These are phyloP conservation scores for Colletes collaris DNA, from an alignment of 2,888 invertebrate genomes.

Conservation along the genomic window DNA sequence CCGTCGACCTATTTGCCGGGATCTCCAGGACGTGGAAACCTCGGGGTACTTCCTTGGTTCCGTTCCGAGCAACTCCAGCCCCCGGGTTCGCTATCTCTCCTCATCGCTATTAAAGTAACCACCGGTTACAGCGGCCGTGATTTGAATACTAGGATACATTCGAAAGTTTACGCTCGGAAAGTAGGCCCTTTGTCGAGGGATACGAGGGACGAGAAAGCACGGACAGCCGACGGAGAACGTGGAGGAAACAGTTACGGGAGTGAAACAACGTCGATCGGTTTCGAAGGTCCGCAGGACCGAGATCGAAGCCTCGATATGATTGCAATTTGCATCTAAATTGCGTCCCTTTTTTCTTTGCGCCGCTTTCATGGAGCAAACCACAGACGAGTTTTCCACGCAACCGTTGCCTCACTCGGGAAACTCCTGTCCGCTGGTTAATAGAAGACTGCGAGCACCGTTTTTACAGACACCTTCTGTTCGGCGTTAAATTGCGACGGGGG, in stretches of 20 bases:
- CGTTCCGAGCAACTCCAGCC: slow-evolving; percentile 12
- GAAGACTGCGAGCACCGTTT: background rate
- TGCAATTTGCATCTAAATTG: slow-evolving; percentile 70
- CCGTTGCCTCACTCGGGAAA: slow-evolving; percentile 21
- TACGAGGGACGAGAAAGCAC: background rate
- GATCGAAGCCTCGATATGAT: slow-evolving; percentile 58
- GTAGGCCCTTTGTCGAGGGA: slow-evolving; percentile 5
- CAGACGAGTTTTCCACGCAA: slow-evolving; percentile 39
- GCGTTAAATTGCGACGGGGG: slow-evolving; percentile 2
- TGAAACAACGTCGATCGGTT: slow-evolving; percentile 40
- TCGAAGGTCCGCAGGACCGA: slow-evolving; percentile 15
- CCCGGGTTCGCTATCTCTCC: slow-evolving; percentile 36
- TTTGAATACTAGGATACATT: slow-evolving; percentile 51
- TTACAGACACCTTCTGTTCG: background rate
- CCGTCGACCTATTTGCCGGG: slow-evolving; percentile 42
- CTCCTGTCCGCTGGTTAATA: slow-evolving; percentile 4
- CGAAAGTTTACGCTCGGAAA: slow-evolving; percentile 38
- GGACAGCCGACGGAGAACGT: background rate
- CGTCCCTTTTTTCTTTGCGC: slow-evolving; percentile 34
- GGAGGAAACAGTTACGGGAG: slow-evolving; percentile 22
- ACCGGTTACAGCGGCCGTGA: slow-evolving; percentile 43
- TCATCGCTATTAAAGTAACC: slow-evolving; percentile 56
- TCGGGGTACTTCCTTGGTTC: slow-evolving; percentile 40
- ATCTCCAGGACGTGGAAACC: slow-evolving; percentile 14
- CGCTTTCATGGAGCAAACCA: slow-evolving; percentile 26